Conservation (phyloP, 2,888 invertebrate species). For the Dermolepida albohirtum region DNA sequence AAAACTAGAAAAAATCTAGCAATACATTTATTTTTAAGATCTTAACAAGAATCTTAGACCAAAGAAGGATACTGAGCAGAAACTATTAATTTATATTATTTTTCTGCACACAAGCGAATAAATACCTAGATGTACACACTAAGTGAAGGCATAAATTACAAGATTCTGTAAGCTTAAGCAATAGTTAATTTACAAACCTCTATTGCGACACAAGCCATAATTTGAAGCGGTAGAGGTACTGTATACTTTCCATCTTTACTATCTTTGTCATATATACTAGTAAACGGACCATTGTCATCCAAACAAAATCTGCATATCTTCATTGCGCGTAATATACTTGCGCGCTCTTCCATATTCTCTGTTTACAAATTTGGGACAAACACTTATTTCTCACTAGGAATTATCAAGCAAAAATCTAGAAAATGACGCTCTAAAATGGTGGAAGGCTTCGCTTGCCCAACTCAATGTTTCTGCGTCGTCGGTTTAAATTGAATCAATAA, state of each 20-base stretch:
- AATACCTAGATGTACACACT: neutral
- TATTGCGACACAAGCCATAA: slow-evolving; percentile 81
- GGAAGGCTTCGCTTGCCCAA: slow-evolving; percentile 58
- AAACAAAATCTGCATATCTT: slow-evolving; percentile 83
- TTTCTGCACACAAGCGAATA: neutral
- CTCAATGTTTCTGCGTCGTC: slow-evolving; percentile 38
- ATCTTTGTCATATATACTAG: slow-evolving; percentile 75
- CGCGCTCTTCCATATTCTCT: slow-evolving; percentile 71
- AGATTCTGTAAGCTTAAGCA: slow-evolving; percentile 21
- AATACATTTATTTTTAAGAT: neutral
- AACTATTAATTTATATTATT: neutral
- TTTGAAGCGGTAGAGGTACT: slow-evolving; percentile 78
- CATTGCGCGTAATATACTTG: slow-evolving; percentile 71
- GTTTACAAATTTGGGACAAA: slow-evolving; percentile 35
- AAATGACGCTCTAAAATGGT: slow-evolving; percentile 57
- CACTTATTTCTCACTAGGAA: slow-evolving; percentile 30
- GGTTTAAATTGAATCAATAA: slow-evolving; percentile 50
- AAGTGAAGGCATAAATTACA: slow-evolving; percentile 1
- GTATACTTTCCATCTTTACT: slow-evolving; percentile 69
- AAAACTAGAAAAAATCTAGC: slow-evolving; percentile 25
- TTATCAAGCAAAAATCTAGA: slow-evolving; percentile 51
- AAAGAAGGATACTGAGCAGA: neutral
- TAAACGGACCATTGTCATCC: slow-evolving; percentile 72
- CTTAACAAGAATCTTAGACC: neutral
- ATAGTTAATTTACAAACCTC: slow-evolving; percentile 70